Evolutionary conservation across 2,797 vertebrate genomes (phyloP), one percentile per base, ranked within the genome.

Genomic region (Salarias fasciatus): DNA sequence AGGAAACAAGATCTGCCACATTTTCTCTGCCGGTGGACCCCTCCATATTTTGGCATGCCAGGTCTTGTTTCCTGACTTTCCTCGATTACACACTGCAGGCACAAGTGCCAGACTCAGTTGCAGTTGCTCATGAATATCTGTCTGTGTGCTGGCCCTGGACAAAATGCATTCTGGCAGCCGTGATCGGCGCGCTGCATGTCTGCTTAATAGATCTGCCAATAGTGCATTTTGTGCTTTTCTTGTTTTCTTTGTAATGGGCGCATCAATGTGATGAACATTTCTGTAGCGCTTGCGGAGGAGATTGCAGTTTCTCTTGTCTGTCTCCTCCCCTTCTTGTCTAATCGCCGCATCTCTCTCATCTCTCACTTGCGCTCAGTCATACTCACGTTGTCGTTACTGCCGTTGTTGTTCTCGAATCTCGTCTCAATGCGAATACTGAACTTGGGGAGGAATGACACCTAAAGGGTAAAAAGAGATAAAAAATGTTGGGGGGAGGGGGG

Each of bases 401-500:
- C 94, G 11, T 93, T 93, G 91, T 94, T 91, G 83, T 94, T 92
- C 81, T 93, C 89, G 8, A 94, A 95, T 77, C 86, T 91, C 0
- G 94, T 95, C 83, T 95, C 93, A 65, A 95, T 94, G 33, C 83
- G 90, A 75, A 95, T 90, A 61, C 81, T 89, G 84, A 95, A 93
- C 89, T 80, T 94, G 62, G 93, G 92, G 45, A 95, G 54, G 70
- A 94, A 93, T 24, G 94, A 94, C 56, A 92, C 91, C 94, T 91
- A 52, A 24, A 5, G 58, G 58, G 58, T 47, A 48, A 58, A 49
- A 41, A 61, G 63, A 61, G 64, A 74, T 71, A 68, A 42, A 63
- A 55, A 55, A 68, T 14, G 53, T 43, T 35, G 7, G 30, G 55
- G 53, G 58, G 37, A 53, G 24, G 43, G 55, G 44, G 41, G 51